These are phyloP conservation scores for Ictidomys tridecemlineatus DNA, from an alignment of 2,113 vertebrate genomes.

Conservation along the genomic window DNA sequence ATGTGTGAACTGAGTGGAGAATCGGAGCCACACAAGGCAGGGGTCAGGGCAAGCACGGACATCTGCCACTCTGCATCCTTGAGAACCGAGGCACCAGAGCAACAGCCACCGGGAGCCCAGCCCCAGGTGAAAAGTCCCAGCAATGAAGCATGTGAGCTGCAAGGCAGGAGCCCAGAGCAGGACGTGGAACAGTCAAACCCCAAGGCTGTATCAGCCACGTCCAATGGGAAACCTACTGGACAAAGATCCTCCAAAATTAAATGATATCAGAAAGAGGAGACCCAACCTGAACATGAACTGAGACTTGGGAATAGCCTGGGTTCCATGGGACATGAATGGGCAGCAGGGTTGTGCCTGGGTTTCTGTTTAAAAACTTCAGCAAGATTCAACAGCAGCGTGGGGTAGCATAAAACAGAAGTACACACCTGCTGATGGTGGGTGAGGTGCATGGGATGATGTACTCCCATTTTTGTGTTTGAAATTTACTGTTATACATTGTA, in stretches of 20 bases:
- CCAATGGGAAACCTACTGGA: not conserved
- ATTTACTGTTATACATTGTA: not conserved
- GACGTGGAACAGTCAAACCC: not conserved
- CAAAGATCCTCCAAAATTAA: not conserved
- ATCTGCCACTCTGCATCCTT: too few relatives aligned
- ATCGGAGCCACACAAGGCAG: not conserved
- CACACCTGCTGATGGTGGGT: not conserved
- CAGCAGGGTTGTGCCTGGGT: not conserved
- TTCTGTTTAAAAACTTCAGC: not conserved
- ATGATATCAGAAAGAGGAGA: not conserved
- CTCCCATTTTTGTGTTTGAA: not conserved
- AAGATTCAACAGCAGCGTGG: not conserved
- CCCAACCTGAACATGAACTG: not conserved
- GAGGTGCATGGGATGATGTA: rapidly evolving
- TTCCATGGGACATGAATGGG: rapidly evolving
- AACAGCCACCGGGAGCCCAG: not conserved
- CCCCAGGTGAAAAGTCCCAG: not conserved
- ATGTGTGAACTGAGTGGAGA: not conserved
- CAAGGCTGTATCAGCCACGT: not conserved
- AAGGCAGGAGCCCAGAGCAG: not conserved
- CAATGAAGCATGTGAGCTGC: rapidly evolving
- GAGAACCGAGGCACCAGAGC: too few relatives aligned
- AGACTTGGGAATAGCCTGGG: not conserved
- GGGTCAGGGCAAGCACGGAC: rapidly evolving
- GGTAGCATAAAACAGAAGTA: not conserved